Evolutionary conservation across 2,113 vertebrate genomes (phyloP), one percentile per base, ranked within the genome.

Genomic region (Piprites chloris): DNA sequence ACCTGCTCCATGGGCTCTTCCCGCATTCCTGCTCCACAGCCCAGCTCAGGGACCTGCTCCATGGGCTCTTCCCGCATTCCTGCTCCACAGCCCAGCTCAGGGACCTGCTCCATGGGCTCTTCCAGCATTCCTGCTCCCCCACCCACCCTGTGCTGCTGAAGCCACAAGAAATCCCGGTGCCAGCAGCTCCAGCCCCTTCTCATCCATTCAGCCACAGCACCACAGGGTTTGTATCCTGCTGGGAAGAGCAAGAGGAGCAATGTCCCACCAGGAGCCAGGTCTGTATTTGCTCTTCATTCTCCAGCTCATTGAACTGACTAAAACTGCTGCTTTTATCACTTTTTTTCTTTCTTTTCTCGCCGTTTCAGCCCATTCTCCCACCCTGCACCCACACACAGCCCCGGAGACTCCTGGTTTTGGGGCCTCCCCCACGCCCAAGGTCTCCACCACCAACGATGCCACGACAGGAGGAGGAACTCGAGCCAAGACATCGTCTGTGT

Each of bases 101-200:
- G 47, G 47, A 49, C 21, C 47, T 49, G 47, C 23, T 49, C 47
- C 47, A 49, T 49, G 47, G 47, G 47, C 47, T 49, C 12, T 13
- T 49, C 5, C 23, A 49, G 23, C 5, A 24, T 49, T 49, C 23
- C 47, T 49, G 52, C 19, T 21, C 53, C 53, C 53, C 32, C 33
- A 13, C 12, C 53, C 21, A 24, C 12, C 56, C 20, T 58, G 55
- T 11, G 56, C 41, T 67, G 75, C 8, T 22, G 18, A 23, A 85
- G 17, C 79, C 4, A 0, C 0, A 0, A 5, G 1, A 24, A 66
- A 56, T 3, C 17, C 73, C 9, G 44, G 52, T 21, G 62, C n/a
- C 62, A 22, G 72, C 87, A 93, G 79, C 85, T 41, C 27, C 61
- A 50, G 35, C 66, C 12, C 39, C 5, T 35, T 19, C 52, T 44